Evolutionary conservation across 2,113 vertebrate species (phyloP).

Genomic region (Castor canadensis): DNA sequence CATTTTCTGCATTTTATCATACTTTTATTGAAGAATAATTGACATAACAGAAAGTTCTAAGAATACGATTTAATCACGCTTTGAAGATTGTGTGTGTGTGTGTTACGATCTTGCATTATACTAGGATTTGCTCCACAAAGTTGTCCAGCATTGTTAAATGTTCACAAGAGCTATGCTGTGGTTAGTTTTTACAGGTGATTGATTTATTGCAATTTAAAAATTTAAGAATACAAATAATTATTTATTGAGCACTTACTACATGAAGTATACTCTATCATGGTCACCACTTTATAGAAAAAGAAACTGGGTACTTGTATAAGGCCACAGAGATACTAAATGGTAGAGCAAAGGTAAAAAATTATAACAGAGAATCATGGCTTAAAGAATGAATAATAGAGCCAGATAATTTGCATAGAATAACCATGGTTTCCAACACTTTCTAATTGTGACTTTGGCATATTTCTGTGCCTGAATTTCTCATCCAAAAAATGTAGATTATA

Average conservation of each 20-base stretch:
- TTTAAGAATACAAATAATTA: not conserved
- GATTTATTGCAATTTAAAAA: not conserved
- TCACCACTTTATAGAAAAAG: not conserved
- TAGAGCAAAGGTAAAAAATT: not conserved
- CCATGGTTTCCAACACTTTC: not conserved
- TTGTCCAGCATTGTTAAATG: not conserved
- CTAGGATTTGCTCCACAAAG: not conserved
- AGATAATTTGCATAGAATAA: not conserved
- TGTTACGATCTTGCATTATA: not conserved
- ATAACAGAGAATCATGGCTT: not conserved
- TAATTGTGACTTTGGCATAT: not conserved
- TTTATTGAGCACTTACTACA: not conserved
- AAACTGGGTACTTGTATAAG: not conserved
- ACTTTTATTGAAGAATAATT: too few relatives aligned
- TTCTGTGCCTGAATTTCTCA: not conserved
- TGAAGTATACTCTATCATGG: not conserved
- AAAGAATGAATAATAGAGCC: not conserved
- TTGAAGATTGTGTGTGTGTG: too few relatives aligned
- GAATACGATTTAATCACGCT: too few relatives aligned
- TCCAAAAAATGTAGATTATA: not conserved
- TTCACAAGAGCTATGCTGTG: not conserved
- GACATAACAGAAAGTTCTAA: too few relatives aligned
- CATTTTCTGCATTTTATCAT: too few relatives aligned
- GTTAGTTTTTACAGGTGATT: not conserved
- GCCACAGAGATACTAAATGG: not conserved